Evolutionary conservation across 2,888 invertebrate species (phyloP).

Genomic region (Allacma fusca): DNA sequence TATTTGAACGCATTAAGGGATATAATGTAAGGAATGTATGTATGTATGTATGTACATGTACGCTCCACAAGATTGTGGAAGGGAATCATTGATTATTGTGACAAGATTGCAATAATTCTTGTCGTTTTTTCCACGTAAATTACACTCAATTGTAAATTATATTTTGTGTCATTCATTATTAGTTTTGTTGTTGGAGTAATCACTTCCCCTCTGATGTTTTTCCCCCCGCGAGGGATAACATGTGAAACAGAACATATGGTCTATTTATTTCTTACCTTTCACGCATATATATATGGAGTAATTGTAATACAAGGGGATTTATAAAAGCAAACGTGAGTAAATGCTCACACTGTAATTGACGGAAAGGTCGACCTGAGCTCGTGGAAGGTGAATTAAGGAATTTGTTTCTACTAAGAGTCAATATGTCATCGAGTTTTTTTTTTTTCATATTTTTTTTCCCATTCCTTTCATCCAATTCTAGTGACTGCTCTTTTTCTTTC

Average conservation of each 20-base stretch:
- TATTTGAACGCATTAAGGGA: too few species aligned
- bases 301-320: neutral
- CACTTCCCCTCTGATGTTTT: neutral
- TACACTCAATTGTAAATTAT: slow-evolving; percentile 17
- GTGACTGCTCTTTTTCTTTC: neutral
- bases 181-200: neutral
- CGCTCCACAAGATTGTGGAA: neutral
- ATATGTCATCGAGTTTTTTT: slow-evolving; percentile 10
- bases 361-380: neutral
- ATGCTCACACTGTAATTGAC: slow-evolving; percentile 7
- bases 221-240: neutral
- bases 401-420: neutral
- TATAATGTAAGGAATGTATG: too few species aligned
- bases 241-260: too few species aligned
- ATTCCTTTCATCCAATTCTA: neutral
- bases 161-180: slow-evolving; percentile 19
- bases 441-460: neutral
- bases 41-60: neutral
- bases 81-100: slow-evolving; percentile 1
- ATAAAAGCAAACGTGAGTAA: neutral
- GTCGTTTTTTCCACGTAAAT: slow-evolving; percentile 5
- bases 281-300: neutral
- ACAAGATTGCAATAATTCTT: slow-evolving; percentile 17
- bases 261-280: too few species aligned
- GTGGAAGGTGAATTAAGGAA: neutral